A percentile compares a stretch with the other conserved stretches of the same genome.
These are phyloP conservation scores for Vimba vimba DNA, from an alignment of 2,113 vertebrate species.

Conservation along the genomic window DNA sequence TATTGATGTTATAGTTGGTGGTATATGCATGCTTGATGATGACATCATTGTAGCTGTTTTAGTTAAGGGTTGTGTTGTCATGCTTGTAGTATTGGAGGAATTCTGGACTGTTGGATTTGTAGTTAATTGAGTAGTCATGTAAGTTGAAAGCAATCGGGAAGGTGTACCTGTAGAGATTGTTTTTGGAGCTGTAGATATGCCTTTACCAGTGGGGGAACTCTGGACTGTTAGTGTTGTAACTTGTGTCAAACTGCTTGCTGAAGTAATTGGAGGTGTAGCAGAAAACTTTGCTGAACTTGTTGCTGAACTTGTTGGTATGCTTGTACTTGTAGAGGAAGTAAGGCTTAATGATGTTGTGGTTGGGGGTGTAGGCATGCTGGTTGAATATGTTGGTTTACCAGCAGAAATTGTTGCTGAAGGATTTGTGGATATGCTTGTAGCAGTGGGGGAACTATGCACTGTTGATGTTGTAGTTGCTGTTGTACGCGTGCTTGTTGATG, in stretches of 20 bases:
- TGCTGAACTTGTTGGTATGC: not conserved
- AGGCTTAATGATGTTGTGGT: not conserved
- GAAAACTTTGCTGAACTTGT: not conserved
- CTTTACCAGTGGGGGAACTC: not conserved
- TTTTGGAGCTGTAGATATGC: no score
- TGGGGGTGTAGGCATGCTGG: not conserved
- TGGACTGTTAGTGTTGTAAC: not conserved
- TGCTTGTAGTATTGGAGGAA: no score
- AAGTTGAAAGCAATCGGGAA: no score
- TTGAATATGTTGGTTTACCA: not conserved
- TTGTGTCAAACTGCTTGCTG: not conserved
- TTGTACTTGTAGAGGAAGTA: not conserved
- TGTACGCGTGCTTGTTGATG: not conserved
- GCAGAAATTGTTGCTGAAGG: not conserved
- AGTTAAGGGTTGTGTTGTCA: no score
- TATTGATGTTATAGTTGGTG: no score
- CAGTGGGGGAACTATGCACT: not conserved
- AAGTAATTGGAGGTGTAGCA: not conserved
- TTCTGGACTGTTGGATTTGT: no score
- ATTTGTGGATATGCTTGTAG: not conserved
- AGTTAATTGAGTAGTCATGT: no score
- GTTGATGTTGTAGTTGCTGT: not conserved
- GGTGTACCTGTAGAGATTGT: no score
- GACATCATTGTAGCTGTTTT: no score
- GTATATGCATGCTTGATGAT: no score